Evolutionary conservation across 2,888 invertebrate genomes (phyloP).

Genomic region (Andrena bucephala): DNA sequence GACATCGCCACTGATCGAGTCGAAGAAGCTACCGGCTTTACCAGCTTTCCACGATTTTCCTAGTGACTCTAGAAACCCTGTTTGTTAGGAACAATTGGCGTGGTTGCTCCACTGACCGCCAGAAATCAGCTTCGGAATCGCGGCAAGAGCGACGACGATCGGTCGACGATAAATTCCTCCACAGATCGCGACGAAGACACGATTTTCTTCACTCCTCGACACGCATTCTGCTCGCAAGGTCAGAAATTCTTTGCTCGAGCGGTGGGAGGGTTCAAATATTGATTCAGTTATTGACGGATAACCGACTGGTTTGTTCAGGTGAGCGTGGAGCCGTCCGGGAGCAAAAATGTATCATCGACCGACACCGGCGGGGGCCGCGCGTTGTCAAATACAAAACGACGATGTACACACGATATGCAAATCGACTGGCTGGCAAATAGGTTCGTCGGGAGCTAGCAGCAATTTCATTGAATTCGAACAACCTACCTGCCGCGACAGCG

Average conservation of each 20-base stretch:
- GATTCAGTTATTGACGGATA: constrained; percentile 59
- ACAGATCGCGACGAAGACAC: neutral
- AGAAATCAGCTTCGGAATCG: neutral
- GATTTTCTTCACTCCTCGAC: neutral
- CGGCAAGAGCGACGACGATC: neutral
- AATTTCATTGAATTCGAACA: constrained; percentile 55
- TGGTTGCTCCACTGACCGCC: too few relatives aligned
- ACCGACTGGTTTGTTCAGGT: constrained; percentile 65
- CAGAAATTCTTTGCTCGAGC: constrained; percentile 47
- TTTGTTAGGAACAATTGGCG: neutral
- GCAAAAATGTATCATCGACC: constrained; percentile 36
- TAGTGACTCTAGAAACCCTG: neutral
- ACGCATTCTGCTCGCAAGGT: constrained; percentile 47
- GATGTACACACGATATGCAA: constrained; percentile 49
- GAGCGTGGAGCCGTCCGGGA: constrained; percentile 43
- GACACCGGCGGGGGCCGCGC: constrained; percentile 17
- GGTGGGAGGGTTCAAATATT: constrained; percentile 57
- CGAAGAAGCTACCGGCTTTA: neutral
- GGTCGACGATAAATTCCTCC: neutral
- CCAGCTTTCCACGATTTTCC: neutral
- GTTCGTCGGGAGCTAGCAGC: constrained; percentile 38
- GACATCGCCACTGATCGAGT: constrained; percentile 48
- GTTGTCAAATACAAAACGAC: constrained; percentile 41
- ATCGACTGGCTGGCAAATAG: constrained; percentile 53
- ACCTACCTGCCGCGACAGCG: constrained; percentile 49